Evolutionary conservation across 2,797 vertebrate species (phyloP).

Genomic region (Alcedo atthis): DNA sequence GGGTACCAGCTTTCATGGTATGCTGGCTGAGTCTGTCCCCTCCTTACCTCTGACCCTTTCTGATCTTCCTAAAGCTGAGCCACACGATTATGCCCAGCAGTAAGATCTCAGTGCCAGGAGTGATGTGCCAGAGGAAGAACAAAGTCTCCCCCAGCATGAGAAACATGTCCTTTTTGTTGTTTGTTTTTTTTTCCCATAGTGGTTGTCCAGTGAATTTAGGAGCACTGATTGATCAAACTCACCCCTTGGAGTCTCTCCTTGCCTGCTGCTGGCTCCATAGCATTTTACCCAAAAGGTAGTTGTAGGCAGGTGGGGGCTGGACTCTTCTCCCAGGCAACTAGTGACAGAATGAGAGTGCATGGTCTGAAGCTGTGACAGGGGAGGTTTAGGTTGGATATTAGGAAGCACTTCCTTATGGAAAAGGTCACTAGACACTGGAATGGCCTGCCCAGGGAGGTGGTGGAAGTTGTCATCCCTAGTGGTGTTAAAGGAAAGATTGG

Average conservation of each 20-base stretch:
- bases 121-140: not conserved
- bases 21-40: rapidly evolving
- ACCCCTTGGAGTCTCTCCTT: not conserved
- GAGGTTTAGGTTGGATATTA: too few species aligned
- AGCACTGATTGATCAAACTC: not conserved
- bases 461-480: too few species aligned
- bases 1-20: not conserved
- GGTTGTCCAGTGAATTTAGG: not conserved
- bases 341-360: too few species aligned
- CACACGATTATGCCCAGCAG: rapidly evolving
- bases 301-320: too few species aligned
- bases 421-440: too few species aligned
- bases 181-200: rapidly evolving
- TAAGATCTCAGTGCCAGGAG: not conserved
- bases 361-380: too few species aligned
- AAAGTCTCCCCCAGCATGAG: not conserved
- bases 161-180: rapidly evolving
- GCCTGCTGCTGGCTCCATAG: not conserved
- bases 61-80: not conserved
- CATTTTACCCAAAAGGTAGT: not conserved
- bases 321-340: too few species aligned
- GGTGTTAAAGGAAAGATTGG: too few species aligned
- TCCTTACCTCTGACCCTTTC: not conserved
- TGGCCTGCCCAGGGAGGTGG: too few species aligned
- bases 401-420: too few species aligned